Conservation (phyloP, 2,888 invertebrate species). For the Phrixothrix hirtus region DNA sequence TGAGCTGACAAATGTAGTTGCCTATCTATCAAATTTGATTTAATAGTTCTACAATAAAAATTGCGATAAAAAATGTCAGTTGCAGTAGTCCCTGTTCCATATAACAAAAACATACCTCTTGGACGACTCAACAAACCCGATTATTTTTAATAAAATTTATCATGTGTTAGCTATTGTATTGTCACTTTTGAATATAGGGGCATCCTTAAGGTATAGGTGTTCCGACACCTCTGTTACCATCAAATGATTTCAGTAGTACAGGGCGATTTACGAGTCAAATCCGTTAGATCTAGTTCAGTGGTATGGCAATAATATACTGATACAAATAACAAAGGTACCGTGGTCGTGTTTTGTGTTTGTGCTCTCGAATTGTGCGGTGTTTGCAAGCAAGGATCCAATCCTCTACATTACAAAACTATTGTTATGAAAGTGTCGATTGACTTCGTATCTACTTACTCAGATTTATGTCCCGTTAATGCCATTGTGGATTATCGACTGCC, state of each 20-base stretch:
- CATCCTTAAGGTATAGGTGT: conserved; percentile 35
- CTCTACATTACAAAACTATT: conserved; percentile 36
- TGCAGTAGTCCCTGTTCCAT: conserved; percentile 15
- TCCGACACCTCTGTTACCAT: conserved; percentile 39
- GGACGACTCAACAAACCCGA: conserved; percentile 27
- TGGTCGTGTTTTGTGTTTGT: conserved; percentile 51
- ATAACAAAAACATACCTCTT: conserved; percentile 26
- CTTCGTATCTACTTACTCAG: conserved; percentile 49
- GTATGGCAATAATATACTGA: conserved; percentile 48
- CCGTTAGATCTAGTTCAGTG: conserved; percentile 51
- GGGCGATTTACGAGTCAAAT: conserved; percentile 29
- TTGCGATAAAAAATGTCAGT: conserved; percentile 21
- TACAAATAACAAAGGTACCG: conserved; percentile 40
- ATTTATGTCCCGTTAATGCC: conserved; percentile 56
- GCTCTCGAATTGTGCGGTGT: conserved; percentile 48
- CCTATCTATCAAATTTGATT: background rate
- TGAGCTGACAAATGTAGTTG: background rate
- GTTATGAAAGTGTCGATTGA: conserved; percentile 48
- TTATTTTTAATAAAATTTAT: conserved; percentile 37
- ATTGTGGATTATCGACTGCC: conserved; percentile 52
- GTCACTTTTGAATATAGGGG: conserved; percentile 39
- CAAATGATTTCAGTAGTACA: conserved; percentile 38
- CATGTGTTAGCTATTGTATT: conserved; percentile 52
- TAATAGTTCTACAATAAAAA: conserved; percentile 1
- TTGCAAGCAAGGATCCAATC: conserved; percentile 45